A percentile compares a stretch with the other conserved stretches of the same genome.
phyloP scores from a whole-genome alignment of 2,113 vertebrate species.

The Aleadryas rufinucha region DNA sequence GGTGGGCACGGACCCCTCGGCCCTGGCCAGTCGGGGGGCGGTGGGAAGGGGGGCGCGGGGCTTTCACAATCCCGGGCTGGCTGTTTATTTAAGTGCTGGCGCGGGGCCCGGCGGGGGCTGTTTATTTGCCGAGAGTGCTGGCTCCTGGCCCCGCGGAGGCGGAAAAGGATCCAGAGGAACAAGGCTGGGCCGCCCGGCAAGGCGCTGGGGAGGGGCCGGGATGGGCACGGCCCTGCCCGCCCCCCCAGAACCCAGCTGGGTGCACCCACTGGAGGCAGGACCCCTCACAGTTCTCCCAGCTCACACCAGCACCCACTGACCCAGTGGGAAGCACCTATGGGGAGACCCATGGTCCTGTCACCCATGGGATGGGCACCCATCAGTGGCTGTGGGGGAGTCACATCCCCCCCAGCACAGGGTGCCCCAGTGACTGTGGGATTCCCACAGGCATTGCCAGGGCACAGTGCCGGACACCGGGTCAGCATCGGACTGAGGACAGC shows the following conservation, averaged over 20 bases:
- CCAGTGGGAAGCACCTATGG: neutral
- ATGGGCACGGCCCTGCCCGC: constrained; percentile 4
- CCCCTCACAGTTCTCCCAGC: neutral
- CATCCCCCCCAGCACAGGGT: neutral
- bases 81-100: constrained; percentile 57
- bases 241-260: neutral
- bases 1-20: neutral
- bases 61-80: constrained; percentile 44
- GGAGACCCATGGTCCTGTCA: neutral
- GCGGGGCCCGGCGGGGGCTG: constrained; percentile 53
- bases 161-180: constrained; percentile 64
- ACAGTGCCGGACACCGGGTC: accelerated
- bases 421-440: neutral
- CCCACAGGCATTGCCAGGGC: neutral
- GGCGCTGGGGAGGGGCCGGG: constrained; percentile 46
- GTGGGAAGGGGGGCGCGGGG: constrained; percentile 5
- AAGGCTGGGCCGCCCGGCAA: constrained; percentile 61
- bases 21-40: neutral
- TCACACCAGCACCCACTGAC: neutral
- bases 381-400: neutral
- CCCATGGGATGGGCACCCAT: neutral
- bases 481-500: neutral
- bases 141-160: constrained; percentile 53
- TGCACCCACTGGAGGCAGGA: neutral
- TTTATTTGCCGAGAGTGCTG: constrained; percentile 59